These are phyloP conservation scores for Struthidea cinerea DNA, from an alignment of 2,113 vertebrate genomes.

Conservation along the genomic window DNA sequence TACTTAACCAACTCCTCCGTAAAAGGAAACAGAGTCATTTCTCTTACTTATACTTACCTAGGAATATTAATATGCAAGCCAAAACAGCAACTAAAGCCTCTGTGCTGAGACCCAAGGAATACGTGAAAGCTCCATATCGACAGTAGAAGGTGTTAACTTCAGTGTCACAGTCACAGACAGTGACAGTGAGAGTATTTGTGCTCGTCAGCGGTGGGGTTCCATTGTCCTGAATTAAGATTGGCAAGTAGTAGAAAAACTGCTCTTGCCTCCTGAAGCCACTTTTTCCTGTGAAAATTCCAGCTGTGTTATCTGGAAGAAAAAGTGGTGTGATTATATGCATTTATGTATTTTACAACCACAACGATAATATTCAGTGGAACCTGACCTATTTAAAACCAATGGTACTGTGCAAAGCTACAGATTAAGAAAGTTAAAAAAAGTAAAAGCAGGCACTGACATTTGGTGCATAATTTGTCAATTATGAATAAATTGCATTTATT, in stretches of 20 bases:
- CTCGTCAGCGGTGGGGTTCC: conserved; percentile 82
- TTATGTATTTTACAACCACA: not conserved
- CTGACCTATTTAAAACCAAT: not conserved
- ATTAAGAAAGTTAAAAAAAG: not conserved
- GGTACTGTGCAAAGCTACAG: not conserved
- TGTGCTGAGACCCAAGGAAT: conserved; percentile 78
- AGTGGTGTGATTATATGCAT: not conserved
- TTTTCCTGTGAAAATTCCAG: conserved; percentile 80
- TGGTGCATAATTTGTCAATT: not conserved
- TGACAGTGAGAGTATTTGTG: conserved; percentile 85
- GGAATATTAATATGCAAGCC: conserved; percentile 74
- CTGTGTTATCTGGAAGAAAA: conserved; percentile 87
- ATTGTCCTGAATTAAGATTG: conserved; percentile 84
- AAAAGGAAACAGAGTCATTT: not conserved
- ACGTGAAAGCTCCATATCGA: conserved; percentile 69
- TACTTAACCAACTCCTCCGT: not conserved
- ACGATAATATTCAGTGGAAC: not conserved
- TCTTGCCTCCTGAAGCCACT: conserved; percentile 81
- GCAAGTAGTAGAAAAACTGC: conserved; percentile 75
- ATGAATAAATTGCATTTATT: not conserved
- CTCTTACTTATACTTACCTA: conserved; percentile 73
- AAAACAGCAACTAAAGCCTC: conserved; percentile 77
- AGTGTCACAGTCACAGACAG: conserved; percentile 82
- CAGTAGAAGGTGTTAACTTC: conserved; percentile 69
- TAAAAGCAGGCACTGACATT: not conserved